Base-by-base conservation (phyloP, 2,797 vertebrate species). In the Pygocentrus nattereri region DNA sequence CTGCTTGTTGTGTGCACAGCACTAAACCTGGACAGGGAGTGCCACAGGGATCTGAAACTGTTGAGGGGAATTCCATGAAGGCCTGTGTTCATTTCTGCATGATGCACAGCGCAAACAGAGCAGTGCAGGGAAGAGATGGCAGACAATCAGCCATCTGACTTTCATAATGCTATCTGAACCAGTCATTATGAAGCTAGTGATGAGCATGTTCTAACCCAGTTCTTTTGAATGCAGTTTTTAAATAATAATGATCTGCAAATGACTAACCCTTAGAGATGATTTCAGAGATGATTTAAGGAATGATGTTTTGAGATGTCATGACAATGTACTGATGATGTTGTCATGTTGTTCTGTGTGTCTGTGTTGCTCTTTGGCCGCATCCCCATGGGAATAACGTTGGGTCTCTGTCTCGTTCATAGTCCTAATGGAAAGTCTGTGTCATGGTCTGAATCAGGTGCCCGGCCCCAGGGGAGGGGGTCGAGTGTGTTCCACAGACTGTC, bases 401-500 rank as follows among this genome's bases (percentile, higher is more conserved):
- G 90, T 98, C 95, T 99, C 96, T 99, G 95, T 98, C 96, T 97
- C 96, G 92, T 98, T 97, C 95, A 93, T 97, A 99, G 98, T 98
- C 98, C 97, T 97, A 99, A 99, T 95, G 98, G 98, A 96, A 99
- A 99, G 97, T 99, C 97, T 98, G 97, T 99, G 96, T 99, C 97
- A 96, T 99, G 97, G 98, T 99, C 97, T 98, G 98, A 99, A 97
- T 96, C 97, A 97, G 97, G 98, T 97, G 95, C 97, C 96, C 97
- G 96, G 95, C 96, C 97, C 95, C 96, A 95, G 94, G 95, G 96
- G 93, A 97, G 95, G 90, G 98, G 96, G 85, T 96, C 97, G 93
- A 97, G 97, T 92, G 96, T 95, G 91, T 99, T 98, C 97, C 97
- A 99, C 94, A 98, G 97, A 96, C 97, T 99, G 92, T 99, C 98